These are phyloP conservation scores for Dryocosmus kuriphilus DNA, from an alignment of 2,888 invertebrate genomes.

Conservation along the genomic window DNA sequence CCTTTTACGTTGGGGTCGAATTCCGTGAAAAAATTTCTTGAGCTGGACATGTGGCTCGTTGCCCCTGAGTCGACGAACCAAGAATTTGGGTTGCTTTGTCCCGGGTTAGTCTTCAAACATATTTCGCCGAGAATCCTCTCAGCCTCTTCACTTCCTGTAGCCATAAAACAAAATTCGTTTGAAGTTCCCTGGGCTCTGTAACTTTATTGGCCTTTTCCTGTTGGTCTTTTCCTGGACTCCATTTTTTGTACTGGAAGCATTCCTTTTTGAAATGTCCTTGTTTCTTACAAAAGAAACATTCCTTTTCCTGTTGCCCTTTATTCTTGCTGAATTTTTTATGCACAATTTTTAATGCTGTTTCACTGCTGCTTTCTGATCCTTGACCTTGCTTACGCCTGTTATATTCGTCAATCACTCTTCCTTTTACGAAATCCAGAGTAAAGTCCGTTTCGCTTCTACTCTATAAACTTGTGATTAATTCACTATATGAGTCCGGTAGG, in stretches of 20 bases:
- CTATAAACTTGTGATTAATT: conserved; percentile 49
- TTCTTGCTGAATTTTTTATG: neutral
- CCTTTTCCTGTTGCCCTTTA: neutral
- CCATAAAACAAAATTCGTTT: neutral
- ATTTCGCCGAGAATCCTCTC: neutral
- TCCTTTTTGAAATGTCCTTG: conserved; percentile 32
- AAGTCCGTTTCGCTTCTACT: conserved; percentile 51
- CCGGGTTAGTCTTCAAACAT: neutral
- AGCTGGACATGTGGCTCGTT: conserved; percentile 41
- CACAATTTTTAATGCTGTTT: conserved; percentile 38
- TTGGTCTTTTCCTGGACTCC: conserved; percentile 25
- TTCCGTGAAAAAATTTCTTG: conserved; percentile 10
- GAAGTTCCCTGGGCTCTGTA: neutral
- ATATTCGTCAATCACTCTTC: conserved; percentile 42
- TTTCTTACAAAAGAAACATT: conserved; percentile 39
- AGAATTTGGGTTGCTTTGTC: neutral
- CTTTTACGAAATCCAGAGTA: too few species aligned
- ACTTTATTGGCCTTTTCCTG: conserved; percentile 38
- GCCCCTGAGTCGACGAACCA: conserved; percentile 46
- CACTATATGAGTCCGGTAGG: conserved; percentile 54
- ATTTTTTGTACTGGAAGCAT: conserved; percentile 37
- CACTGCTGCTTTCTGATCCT: neutral
- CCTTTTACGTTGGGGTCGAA: conserved; percentile 18
- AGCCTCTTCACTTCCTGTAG: neutral
- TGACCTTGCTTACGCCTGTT: conserved; percentile 31